Conservation (phyloP, 2,888 invertebrate genomes). For the Neoitamus cyanurus region DNA sequence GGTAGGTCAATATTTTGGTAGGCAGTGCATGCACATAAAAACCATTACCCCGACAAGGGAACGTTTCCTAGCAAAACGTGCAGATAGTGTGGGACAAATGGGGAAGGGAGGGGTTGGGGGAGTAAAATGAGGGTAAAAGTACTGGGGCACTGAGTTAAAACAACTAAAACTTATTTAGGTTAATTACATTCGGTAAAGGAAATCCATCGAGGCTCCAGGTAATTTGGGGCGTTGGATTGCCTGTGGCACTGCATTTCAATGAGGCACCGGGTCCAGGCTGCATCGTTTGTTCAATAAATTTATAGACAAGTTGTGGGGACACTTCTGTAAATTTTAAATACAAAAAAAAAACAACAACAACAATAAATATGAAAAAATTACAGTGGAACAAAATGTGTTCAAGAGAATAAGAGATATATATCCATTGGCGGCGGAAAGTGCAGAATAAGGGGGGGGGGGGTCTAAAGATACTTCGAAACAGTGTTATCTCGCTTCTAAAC, state of each 20-base stretch:
- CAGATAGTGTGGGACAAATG: no score
- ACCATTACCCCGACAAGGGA: no score
- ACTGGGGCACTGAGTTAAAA: not conserved
- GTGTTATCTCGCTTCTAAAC: no score
- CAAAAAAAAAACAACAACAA: not conserved
- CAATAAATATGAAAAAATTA: not conserved
- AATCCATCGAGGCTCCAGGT: slow-evolving; percentile 81
- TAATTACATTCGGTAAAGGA: slow-evolving; percentile 70
- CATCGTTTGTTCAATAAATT: slow-evolving; percentile 81
- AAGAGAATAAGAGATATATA: no score
- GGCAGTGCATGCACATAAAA: not conserved
- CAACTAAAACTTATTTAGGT: slow-evolving; percentile 39
- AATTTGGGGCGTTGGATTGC: slow-evolving; percentile 82
- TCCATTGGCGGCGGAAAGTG: no score
- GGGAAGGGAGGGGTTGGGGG: not conserved
- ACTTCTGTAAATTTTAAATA: slow-evolving; percentile 71
- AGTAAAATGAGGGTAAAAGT: not conserved
- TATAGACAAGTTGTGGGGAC: slow-evolving; percentile 78
- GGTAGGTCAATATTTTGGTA: not conserved
- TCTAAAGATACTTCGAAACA: no score
- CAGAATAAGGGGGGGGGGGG: no score
- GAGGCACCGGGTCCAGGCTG: slow-evolving; percentile 83
- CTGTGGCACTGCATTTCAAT: slow-evolving; percentile 79
- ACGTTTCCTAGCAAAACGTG: not conserved
- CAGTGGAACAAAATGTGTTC: not conserved